Conservation (phyloP, 2,888 invertebrate species). For the Heteromyza rotundicornis region DNA sequence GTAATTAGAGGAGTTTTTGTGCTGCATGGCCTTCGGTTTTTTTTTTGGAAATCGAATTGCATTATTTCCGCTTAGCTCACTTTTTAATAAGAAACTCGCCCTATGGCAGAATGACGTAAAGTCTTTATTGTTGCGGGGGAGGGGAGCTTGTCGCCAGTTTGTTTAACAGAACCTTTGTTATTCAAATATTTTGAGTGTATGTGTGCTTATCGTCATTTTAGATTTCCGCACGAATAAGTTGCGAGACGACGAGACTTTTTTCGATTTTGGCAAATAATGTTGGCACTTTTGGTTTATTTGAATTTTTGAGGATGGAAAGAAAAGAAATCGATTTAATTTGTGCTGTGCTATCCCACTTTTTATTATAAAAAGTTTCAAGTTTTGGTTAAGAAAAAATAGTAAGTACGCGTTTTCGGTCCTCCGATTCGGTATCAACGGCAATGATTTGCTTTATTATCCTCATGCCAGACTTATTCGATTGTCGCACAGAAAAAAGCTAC, state of each 20-base stretch:
- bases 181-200: background rate
- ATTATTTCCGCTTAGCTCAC: slow-evolving; percentile 23
- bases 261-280: background rate
- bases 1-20: slow-evolving; percentile 2
- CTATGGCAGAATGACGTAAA: background rate
- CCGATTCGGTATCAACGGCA: no score
- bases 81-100: slow-evolving; percentile 21
- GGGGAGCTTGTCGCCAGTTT: background rate
- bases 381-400: no score
- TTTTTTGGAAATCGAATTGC: slow-evolving; percentile 14
- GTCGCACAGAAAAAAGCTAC: no score
- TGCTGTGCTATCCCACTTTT: no score
- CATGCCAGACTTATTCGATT: no score
- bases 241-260: background rate
- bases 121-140: background rate
- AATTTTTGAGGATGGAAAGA: background rate
- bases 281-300: background rate
- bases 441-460: no score
- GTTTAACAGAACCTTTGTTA: no score
- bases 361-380: no score
- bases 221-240: slow-evolving; percentile 25
- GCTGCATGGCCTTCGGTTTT: background rate
- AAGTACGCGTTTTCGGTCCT: no score
- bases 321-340: no score
- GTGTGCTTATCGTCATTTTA: slow-evolving; percentile 18